phyloP scores from a whole-genome alignment of 2,888 invertebrate species.

The Oscheius sp. region DNA sequence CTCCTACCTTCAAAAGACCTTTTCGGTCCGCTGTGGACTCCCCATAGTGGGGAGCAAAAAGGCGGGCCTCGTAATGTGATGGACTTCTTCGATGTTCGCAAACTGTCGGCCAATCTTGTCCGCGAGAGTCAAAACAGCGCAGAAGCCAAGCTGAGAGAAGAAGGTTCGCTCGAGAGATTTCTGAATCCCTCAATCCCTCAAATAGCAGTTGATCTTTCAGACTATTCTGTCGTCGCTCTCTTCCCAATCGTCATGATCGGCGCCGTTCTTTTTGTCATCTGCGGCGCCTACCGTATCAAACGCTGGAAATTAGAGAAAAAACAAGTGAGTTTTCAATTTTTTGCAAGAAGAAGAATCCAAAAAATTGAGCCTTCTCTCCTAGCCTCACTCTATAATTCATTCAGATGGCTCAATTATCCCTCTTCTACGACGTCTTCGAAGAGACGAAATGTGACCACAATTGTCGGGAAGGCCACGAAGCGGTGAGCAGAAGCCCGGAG shows the following conservation, averaged over 20 bases:
- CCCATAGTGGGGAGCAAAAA: constrained; percentile 11
- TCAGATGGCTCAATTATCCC: constrained; percentile 44
- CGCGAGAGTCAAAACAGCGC: background rate
- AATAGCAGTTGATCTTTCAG: constrained; percentile 32
- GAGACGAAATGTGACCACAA: constrained; percentile 36
- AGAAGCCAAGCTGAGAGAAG: constrained; percentile 16
- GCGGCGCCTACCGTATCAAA: constrained; percentile 35
- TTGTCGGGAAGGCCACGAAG: background rate
- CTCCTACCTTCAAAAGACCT: constrained; percentile 18
- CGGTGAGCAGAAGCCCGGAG: background rate
- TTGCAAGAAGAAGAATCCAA: background rate
- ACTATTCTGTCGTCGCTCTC: constrained; percentile 52
- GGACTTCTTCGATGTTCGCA: constrained; percentile 16
- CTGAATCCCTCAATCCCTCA: background rate
- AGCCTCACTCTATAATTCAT: background rate
- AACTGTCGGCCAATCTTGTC: constrained; percentile 5
- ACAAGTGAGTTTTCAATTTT: background rate
- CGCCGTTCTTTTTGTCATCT: constrained; percentile 39
- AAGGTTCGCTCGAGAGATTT: background rate
- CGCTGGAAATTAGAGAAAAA: constrained; percentile 17
- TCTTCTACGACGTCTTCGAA: constrained; percentile 50
- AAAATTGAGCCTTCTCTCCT: no score
- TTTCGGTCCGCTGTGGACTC: constrained; percentile 17
- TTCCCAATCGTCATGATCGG: constrained; percentile 51
- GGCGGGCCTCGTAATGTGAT: background rate